Evolutionary conservation across 1,140 invertebrate genomes (phyloP).

Genomic region (Cotesia typhae): DNA sequence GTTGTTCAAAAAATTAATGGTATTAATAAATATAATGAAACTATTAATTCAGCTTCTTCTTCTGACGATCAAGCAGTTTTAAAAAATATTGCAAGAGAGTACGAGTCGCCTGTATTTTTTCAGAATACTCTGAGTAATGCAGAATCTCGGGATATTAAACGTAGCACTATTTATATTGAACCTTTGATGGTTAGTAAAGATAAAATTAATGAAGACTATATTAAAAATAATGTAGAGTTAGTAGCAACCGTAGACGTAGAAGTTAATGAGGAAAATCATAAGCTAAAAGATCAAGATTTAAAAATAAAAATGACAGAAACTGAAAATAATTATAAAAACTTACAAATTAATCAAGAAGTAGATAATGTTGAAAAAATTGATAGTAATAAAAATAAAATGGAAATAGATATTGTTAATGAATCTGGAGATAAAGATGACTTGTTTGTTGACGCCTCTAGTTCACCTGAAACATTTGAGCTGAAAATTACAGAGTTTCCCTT

Average conservation of each 20-base stretch:
- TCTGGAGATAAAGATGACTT: constrained; percentile 21
- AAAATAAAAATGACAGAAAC: constrained; percentile 1
- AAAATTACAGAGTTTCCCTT: constrained; percentile 52
- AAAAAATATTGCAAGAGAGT: not conserved
- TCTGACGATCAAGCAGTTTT: constrained; percentile 1
- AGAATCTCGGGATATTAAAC: constrained; percentile 21
- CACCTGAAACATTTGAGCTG: constrained; percentile 50
- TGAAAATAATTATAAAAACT: constrained; percentile 1
- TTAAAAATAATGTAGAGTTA: constrained; percentile 7
- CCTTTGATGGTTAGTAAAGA: constrained; percentile 20
- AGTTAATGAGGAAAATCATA: not conserved
- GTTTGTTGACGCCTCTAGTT: constrained; percentile 37
- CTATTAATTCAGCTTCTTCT: not conserved
- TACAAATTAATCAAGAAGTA: not conserved
- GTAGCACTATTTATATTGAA: constrained; percentile 39
- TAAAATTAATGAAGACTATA: constrained; percentile 5
- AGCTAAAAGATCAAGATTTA: not conserved
- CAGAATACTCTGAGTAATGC: constrained; percentile 22
- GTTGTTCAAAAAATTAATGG: not conserved
- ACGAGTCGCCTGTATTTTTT: constrained; percentile 25
- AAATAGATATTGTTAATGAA: constrained; percentile 11
- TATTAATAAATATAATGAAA: constrained; percentile 2
- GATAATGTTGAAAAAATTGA: constrained; percentile 2
- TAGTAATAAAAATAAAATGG: not conserved
- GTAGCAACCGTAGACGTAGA: not conserved